Percentiles rank a stretch among this genome's conserved stretches.
phyloP scores from a whole-genome alignment of 53 echinoderm and acorn worm species.

The Pentamera pediparva region DNA sequence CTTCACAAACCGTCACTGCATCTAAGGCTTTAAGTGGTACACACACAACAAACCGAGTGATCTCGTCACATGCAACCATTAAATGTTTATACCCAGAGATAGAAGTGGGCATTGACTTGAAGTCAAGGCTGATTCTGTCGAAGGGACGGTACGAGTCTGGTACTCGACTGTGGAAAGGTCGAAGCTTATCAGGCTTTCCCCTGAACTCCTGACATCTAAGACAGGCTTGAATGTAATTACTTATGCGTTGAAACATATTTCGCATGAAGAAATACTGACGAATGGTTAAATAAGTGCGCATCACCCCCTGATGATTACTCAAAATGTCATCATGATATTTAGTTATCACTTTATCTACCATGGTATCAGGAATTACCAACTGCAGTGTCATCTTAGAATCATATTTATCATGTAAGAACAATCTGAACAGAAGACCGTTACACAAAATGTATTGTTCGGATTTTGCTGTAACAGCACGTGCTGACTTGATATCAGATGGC shows the following conservation, averaged over 20 bases:
- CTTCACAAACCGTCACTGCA: conserved; percentile 48
- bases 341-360: conserved; percentile 45
- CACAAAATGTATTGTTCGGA: conserved; percentile 46
- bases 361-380: conserved; percentile 37
- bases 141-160: conserved; percentile 54
- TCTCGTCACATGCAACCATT: conserved; percentile 57
- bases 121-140: conserved; percentile 48
- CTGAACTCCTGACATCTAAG: conserved; percentile 46
- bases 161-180: conserved; percentile 44
- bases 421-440: conserved; percentile 38
- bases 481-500: too few species aligned
- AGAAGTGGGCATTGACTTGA: conserved; percentile 50
- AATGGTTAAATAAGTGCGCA: conserved; percentile 48
- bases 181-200: conserved; percentile 34
- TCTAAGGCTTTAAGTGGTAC: conserved; percentile 44
- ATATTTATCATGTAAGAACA: conserved; percentile 23
- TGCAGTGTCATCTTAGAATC: conserved; percentile 38
- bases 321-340: conserved; percentile 47
- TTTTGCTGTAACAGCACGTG: conserved; percentile 17
- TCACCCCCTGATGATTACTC: conserved; percentile 47
- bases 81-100: conserved; percentile 37
- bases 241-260: conserved; percentile 46
- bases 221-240: conserved; percentile 40
- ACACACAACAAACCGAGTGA: conserved; percentile 43
- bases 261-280: conserved; percentile 52